Base-by-base conservation (phyloP, 53 echinoderm and acorn worm genomes). In the Hippasteria phrygiana region DNA sequence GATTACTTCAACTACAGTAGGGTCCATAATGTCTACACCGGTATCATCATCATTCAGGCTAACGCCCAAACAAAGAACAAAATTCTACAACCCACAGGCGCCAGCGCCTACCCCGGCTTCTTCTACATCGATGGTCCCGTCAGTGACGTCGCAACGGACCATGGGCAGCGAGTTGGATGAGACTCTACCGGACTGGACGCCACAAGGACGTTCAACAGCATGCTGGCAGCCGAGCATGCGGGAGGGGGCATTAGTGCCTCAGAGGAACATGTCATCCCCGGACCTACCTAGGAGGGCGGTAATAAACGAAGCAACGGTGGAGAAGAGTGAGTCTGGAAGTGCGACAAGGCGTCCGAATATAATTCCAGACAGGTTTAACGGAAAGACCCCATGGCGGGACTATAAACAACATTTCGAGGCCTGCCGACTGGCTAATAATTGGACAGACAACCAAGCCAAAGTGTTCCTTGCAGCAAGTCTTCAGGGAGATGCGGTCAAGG, bases 401-500 rank as follows among this genome's bases (percentile, higher is more conserved):
- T 86, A 86, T 29, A 71, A 26, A 39, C 50, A 38, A 3, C 87
- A 86, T 40, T 71, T 86, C 53, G 46, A 37, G 8, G 33, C 72
- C n/a, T 51, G 71, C 2, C 33, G 47, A 17, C 13, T 53, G n/a
- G 50, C 72, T 0, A 86, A 86, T 41, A 13, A 27, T 10, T 86
- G 87, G 87, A 86, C 17, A 2, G 63, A 45, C 5, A 35, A 2
- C 17, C 50, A 86, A 16, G 87, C 87, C 2, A 72, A 34, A n/a
- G 54, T 71, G 35, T 72, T 71, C 10, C 37, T 86, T 2, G 71
- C 87, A 13, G 71, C 87, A n/a, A 71, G 71, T 27, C 71, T 86
- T 0, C 71, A 72, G 4, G 71, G 72, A 4, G 51, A 10, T 33
- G 72, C 87, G 8, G n/a, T 48, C 1, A 86, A 86, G 55, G 71